phyloP scores from a whole-genome alignment of 1,140 invertebrate genomes.

The Mesaphorura yosii region DNA sequence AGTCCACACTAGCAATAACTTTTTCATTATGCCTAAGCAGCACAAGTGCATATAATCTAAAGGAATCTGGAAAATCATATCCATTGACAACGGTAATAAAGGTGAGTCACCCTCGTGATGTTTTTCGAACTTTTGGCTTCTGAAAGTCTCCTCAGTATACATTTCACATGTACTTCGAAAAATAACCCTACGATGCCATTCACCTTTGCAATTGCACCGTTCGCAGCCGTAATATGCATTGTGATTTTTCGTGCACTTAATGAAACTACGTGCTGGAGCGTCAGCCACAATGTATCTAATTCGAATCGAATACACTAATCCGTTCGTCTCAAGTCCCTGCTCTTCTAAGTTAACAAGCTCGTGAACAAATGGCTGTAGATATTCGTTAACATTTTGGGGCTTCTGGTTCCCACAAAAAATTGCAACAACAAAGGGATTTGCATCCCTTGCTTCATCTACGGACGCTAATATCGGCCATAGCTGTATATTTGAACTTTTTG shows the following conservation, averaged over 20 bases:
- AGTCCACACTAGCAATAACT: too few relatives aligned
- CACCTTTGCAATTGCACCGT: conserved; percentile 30
- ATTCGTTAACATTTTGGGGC: conserved; percentile 5
- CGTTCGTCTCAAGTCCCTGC: background rate
- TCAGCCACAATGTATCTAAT: conserved; percentile 30
- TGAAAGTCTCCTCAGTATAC: conserved; percentile 33
- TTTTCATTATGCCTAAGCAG: conserved; percentile 33
- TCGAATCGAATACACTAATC: background rate
- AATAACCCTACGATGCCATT: background rate
- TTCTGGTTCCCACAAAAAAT: conserved; percentile 14
- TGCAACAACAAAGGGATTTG: conserved; percentile 1
- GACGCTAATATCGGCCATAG: conserved; percentile 16
- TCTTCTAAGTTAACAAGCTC: conserved; percentile 19
- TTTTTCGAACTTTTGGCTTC: background rate
- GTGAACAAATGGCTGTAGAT: conserved; percentile 11
- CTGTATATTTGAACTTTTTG: conserved; percentile 5
- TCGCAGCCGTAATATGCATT: conserved; percentile 35
- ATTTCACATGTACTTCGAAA: conserved; percentile 1
- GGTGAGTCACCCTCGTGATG: background rate
- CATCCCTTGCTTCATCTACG: background rate
- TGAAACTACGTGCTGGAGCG: conserved; percentile 36
- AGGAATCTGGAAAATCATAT: conserved; percentile 27
- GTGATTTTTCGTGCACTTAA: conserved; percentile 35
- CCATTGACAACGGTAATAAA: background rate
- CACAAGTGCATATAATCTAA: conserved; percentile 35